A percentile compares a stretch with the other conserved stretches of the same genome.
These are phyloP conservation scores for Drosophila miranda DNA, from an alignment of 1,140 invertebrate genomes.

Conservation along the genomic window DNA sequence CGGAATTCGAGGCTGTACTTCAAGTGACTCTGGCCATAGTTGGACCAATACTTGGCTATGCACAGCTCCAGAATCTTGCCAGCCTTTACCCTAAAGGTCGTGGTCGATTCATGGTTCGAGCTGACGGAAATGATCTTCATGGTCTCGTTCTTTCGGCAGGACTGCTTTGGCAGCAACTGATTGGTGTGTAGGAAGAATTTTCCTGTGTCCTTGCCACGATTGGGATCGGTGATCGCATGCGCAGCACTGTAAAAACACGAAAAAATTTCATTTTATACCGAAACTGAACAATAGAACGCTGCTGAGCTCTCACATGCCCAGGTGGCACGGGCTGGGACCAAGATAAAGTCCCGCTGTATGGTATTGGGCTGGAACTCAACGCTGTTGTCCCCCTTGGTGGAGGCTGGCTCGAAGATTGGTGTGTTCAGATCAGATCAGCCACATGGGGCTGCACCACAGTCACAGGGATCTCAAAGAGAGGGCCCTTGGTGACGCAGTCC, in stretches of 20 bases:
- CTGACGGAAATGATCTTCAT: constrained; percentile 90
- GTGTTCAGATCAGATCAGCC: constrained; percentile 70
- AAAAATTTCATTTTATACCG: background rate
- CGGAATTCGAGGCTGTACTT: constrained; percentile 91
- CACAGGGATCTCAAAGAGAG: constrained; percentile 95
- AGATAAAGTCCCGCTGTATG: constrained; percentile 92
- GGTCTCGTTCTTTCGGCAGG: constrained; percentile 90
- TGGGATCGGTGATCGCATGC: constrained; percentile 83
- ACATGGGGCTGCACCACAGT: constrained; percentile 91
- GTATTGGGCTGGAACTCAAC: constrained; percentile 91
- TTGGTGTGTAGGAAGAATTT: constrained; percentile 92
- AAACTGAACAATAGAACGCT: no score
- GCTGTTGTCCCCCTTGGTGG: constrained; percentile 82
- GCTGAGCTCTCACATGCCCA: constrained; percentile 86
- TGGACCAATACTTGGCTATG: constrained; percentile 97
- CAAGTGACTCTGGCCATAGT: constrained; percentile 89
- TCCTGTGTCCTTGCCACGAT: constrained; percentile 86
- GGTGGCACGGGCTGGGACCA: constrained; percentile 92
- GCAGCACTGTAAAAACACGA: constrained; percentile 78
- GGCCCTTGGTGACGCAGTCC: constrained; percentile 90
- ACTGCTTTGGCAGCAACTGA: constrained; percentile 90
- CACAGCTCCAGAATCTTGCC: constrained; percentile 90
- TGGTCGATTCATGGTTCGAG: constrained; percentile 86
- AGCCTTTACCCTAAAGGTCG: constrained; percentile 87
- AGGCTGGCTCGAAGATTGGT: constrained; percentile 82